phyloP scores from a whole-genome alignment of 2,888 invertebrate species.

The Axea sp. region DNA sequence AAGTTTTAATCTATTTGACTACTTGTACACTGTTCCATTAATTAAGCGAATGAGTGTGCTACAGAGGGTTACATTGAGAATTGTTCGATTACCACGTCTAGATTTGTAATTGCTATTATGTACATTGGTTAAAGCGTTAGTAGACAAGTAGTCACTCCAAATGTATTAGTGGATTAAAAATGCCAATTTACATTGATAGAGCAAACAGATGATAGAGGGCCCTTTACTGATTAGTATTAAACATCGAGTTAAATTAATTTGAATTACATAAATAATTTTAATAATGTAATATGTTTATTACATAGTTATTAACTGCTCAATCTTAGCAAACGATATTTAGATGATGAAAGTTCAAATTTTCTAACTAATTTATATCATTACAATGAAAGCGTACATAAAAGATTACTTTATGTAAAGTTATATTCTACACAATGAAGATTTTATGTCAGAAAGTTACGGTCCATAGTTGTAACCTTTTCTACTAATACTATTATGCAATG shows the following conservation, averaged over 20 bases:
- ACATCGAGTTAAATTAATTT: not conserved
- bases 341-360: not conserved
- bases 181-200: not conserved
- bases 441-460: conserved; percentile 19
- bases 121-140: conserved; percentile 14
- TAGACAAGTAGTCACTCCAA: conserved; percentile 1
- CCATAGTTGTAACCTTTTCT: conserved; percentile 11
- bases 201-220: conserved; percentile 1
- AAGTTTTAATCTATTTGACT: conserved; percentile 2
- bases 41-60: conserved; percentile 24
- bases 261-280: no score
- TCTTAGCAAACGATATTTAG: no score
- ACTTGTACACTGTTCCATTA: conserved; percentile 2
- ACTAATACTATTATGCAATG: conserved; percentile 24
- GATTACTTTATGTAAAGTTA: conserved; percentile 13
- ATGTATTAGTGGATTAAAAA: conserved; percentile 11
- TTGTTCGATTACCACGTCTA: conserved; percentile 15
- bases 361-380: conserved; percentile 1
- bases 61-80: conserved; percentile 18
- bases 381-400: conserved; percentile 3
- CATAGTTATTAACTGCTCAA: no score
- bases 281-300: no score
- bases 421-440: conserved; percentile 1
- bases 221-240: not conserved
- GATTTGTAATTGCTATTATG: conserved; percentile 29